phyloP scores from a whole-genome alignment of 2,797 vertebrate species.

The Rhinoraja longicauda region DNA sequence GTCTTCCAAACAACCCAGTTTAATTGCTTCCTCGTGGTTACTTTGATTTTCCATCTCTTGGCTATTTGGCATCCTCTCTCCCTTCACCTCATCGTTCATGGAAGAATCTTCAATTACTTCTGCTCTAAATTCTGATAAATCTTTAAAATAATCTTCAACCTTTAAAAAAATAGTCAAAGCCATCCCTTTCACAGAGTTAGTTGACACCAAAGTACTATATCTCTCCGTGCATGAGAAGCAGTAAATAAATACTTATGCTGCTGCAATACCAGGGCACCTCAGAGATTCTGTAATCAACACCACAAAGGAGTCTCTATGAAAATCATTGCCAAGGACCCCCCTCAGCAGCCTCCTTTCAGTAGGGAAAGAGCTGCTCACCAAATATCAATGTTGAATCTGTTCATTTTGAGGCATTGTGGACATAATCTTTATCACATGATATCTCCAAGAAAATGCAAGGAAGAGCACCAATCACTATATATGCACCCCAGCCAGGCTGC shows the following conservation, averaged over 20 bases:
- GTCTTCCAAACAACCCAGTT: neutral
- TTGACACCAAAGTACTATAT: neutral
- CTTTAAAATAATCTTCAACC: neutral
- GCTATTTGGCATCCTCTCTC: neutral
- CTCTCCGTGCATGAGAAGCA: neutral
- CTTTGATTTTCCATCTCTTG: neutral
- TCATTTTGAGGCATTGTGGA: too few relatives aligned
- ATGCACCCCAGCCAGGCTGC: too few relatives aligned
- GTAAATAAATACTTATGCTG: neutral
- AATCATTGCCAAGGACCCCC: too few relatives aligned
- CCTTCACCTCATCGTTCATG: neutral
- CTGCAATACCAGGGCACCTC: neutral
- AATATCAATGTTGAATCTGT: too few relatives aligned
- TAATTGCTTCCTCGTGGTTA: neutral
- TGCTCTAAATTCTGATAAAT: neutral
- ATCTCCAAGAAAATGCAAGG: too few relatives aligned
- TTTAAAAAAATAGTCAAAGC: neutral
- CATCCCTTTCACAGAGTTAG: neutral
- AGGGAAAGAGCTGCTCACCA: too few relatives aligned
- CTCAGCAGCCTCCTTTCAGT: too few relatives aligned
- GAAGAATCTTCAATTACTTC: neutral
- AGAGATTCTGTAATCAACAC: too few relatives aligned
- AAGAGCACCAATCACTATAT: too few relatives aligned
- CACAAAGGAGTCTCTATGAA: too few relatives aligned
- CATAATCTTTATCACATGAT: too few relatives aligned